Percentiles rank a stretch among this genome's conserved stretches.
phyloP scores from a whole-genome alignment of 2,797 vertebrate genomes.

The Arrhamphus sclerolepis region DNA sequence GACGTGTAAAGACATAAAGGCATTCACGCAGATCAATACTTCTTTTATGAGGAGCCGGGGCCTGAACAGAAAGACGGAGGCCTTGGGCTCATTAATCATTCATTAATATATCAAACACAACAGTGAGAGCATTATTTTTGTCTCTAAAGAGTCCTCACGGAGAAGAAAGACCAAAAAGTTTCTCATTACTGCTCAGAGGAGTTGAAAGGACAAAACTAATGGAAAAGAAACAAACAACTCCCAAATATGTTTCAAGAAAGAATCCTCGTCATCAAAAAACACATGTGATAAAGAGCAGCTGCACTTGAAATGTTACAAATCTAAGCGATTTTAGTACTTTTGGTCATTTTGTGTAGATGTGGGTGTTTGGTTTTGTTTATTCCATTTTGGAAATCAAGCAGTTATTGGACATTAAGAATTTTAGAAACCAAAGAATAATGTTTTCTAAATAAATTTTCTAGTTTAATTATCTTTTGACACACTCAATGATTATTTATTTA shows the following conservation, averaged over 20 bases:
- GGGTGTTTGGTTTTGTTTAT: too few relatives aligned
- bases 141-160: constrained; percentile 3
- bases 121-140: constrained; percentile 8
- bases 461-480: too few relatives aligned
- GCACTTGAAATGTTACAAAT: neutral
- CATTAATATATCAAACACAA: constrained; percentile 11
- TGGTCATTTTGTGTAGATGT: too few relatives aligned
- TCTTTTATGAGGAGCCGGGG: constrained; percentile 28
- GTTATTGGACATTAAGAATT: too few relatives aligned
- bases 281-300: neutral
- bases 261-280: neutral
- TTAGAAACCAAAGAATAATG: too few relatives aligned
- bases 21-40: constrained; percentile 31
- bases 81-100: constrained; percentile 44
- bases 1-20: constrained; percentile 1
- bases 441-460: too few relatives aligned
- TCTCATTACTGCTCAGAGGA: constrained; percentile 17
- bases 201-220: constrained; percentile 42
- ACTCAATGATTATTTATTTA: too few relatives aligned
- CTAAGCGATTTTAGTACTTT: too few relatives aligned
- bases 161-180: constrained; percentile 14
- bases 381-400: too few relatives aligned
- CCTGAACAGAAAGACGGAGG: constrained; percentile 20
- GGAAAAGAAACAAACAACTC: constrained; percentile 13
- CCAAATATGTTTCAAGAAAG: neutral